A percentile compares a stretch with the other conserved stretches of the same genome.
Conservation (phyloP, 2,888 invertebrate genomes). For the Heteromyza rotundicornis region DNA sequence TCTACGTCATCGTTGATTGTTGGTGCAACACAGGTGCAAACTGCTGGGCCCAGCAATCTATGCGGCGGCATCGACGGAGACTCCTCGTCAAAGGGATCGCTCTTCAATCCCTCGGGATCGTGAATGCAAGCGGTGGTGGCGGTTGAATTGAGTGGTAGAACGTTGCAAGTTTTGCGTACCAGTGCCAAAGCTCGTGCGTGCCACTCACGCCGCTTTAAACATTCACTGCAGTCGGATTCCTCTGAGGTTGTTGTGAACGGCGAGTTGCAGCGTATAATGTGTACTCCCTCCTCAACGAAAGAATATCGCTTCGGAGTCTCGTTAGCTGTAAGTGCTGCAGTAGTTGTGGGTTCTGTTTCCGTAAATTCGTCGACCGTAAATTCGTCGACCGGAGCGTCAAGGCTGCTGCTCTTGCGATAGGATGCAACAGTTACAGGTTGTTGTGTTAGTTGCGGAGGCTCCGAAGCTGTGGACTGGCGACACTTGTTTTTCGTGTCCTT, state of each 20-base stretch:
- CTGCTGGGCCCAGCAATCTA: constrained; percentile 70
- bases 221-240: constrained; percentile 63
- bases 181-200: constrained; percentile 61
- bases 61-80: constrained; percentile 73
- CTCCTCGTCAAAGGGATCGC: constrained; percentile 33
- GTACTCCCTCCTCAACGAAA: constrained; percentile 73
- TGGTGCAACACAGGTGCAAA: constrained; percentile 75
- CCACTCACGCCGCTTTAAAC: constrained; percentile 62
- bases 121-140: constrained; percentile 11
- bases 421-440: constrained; percentile 59
- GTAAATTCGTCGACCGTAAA: constrained; percentile 17
- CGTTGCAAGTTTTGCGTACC: constrained; percentile 62
- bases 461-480: constrained; percentile 63
- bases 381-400: constrained; percentile 69
- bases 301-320: constrained; percentile 70
- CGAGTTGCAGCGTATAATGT: constrained; percentile 62
- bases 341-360: constrained; percentile 25
- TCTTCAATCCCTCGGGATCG: constrained; percentile 8
- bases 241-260: constrained; percentile 62
- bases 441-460: constrained; percentile 61
- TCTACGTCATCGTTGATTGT: constrained; percentile 68
- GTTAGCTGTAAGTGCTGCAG: constrained; percentile 23
- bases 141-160: constrained; percentile 45
- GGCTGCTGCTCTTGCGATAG: constrained; percentile 75
- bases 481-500: constrained; percentile 39